Base-by-base conservation (phyloP, 2,888 invertebrate species). In the Limnephilus rhombicus region DNA sequence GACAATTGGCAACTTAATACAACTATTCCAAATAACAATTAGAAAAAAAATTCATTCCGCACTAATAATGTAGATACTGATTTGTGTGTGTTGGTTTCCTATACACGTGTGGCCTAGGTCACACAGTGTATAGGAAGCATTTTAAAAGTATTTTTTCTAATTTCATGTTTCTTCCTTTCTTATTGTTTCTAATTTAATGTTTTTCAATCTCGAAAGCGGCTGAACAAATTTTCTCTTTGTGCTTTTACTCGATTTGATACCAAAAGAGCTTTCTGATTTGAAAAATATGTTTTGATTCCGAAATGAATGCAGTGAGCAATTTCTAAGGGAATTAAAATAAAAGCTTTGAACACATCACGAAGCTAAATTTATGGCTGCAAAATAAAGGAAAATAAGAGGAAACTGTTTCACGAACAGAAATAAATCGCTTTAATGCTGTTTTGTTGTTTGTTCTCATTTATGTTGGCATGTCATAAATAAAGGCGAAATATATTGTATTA, bases 291-390 rank as follows among this genome's bases (percentile, higher is more conserved):
- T 86, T 86, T 45, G 86, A 45, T 86, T 88, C 88, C n/a, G 31
- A 68, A 34, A 68, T 68, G 68, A 88, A 68, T 88, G 88, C 53
- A 53, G 29, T 37, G 80, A 68, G 34, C 41, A 81, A 81, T 81
- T 81, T 89, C 89, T n/a, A 37, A 29, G 81, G 80, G 90, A 90
- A 83, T 81, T 90, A 90, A 90, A 90, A 90, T 90, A 82, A 83
- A 90, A 18, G 83, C 90, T 83, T 88, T 49, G 49, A 90, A 83
- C 45, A 31, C 34, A 90, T 90, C 90, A 90, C 90, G 90, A 90
- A 90, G 45, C 83, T 31, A 13, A 90, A 90, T 90, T 90, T 90
- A 90, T 90, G 49, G 83, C 82, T 53, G 9, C 90, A 53, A 90
- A 88, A 90, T 90, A 83, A 83, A 90, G 11, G 53, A 49, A 90